phyloP scores from a whole-genome alignment of 2,113 vertebrate genomes.

The Rhabdornis inornatus region DNA sequence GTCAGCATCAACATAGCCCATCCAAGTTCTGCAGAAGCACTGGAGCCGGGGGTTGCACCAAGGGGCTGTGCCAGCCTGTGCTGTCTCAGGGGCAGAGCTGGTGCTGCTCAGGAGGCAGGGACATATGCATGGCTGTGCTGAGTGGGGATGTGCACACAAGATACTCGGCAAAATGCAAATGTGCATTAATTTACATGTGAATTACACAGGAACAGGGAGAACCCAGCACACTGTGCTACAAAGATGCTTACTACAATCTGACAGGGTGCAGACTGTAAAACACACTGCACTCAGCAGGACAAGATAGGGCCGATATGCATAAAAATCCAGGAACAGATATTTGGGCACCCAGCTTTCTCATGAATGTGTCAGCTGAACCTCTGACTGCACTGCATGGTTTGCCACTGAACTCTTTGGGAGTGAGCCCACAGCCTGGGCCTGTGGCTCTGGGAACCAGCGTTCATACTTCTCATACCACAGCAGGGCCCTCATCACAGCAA shows the following conservation, averaged over 20 bases:
- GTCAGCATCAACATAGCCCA: background rate
- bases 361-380: background rate
- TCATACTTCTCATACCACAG: slow-evolving; percentile 10
- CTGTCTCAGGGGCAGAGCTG: background rate
- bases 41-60: background rate
- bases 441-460: background rate
- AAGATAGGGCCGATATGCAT: background rate
- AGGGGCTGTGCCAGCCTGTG: background rate
- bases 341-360: background rate
- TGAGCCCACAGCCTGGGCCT: background rate
- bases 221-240: background rate
- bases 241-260: background rate
- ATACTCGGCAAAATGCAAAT: background rate
- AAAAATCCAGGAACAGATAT: background rate
- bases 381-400: background rate
- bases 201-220: background rate
- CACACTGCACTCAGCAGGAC: background rate
- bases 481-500: background rate
- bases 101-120: background rate
- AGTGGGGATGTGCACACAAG: fast-evolving
- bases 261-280: background rate
- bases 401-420: background rate
- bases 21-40: background rate
- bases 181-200: slow-evolving; percentile 22
- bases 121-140: background rate